Base-by-base conservation (phyloP, 1,140 invertebrate species). In the Asbolus verrucosus region DNA sequence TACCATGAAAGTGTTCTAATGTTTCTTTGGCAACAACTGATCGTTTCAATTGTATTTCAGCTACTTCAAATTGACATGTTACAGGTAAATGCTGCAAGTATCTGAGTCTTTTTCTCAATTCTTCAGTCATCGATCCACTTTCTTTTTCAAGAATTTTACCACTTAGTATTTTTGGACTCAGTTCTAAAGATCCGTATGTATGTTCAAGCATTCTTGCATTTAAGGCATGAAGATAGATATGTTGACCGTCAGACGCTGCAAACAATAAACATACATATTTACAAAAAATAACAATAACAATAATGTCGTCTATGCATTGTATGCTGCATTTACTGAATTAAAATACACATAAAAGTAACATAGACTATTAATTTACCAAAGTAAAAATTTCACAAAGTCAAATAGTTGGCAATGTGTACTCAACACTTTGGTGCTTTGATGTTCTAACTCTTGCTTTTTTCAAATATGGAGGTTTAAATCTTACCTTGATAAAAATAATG, bases 181-280 rank as follows among this genome's bases (percentile, higher is more conserved):
- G 83, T 67, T 94, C 90, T 41, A 98, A 84, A 39, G 85, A 87
- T 11, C 94, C 94, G 84, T 95, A 98, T 41, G 93, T 89, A 39
- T 90, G 87, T 77, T 93, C 91, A 70, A 99, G 81, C 88, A 98
- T 96, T 54, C 91, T 90, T 1, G 94, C 89, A 83, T 98, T 98
- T 71, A 98, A 81, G 1, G 93, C 90, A 84, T 98, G 93, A 41
- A 98, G 81, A 81, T 95, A 99, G 18, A 98, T 89, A 78, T 96
- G 92, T 81, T 97, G 95, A 0, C 96, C 96, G 84, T 97, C 94
- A 27, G 86, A 84, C 65, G 92, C 92, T 93, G 75, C 33, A 85
- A n/a, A n/a, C n/a, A n/a, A n/a, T n/a, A n/a, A n/a, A 84, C 14
- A 75, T 75, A 73, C 24, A 27, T 8, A 27, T 27, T 27, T 27